A percentile compares a stretch with the other conserved stretches of the same genome.
Evolutionary conservation across 2,113 vertebrate genomes (phyloP).

Genomic region (Pachyramphus minor): DNA sequence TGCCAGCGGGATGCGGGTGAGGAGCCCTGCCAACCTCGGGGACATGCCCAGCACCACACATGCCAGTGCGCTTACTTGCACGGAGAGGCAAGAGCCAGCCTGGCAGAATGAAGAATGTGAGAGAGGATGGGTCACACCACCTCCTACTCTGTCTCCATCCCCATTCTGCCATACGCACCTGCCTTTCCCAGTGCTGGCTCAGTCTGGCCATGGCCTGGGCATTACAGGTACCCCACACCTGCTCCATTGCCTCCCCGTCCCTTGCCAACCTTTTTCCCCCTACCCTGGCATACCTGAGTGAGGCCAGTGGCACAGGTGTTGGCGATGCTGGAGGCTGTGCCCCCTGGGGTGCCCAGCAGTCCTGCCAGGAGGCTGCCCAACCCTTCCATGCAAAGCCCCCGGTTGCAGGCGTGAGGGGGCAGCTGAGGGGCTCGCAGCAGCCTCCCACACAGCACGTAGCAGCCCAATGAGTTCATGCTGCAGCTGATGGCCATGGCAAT

Average conservation of each 20-base stretch:
- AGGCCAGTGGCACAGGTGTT: slow-evolving; percentile 73
- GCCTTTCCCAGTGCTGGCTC: neutral
- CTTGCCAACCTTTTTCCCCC: neutral
- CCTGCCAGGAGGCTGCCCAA: slow-evolving; percentile 78
- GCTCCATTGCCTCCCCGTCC: neutral
- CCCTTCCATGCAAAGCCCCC: slow-evolving; percentile 79
- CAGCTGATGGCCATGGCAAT: slow-evolving; percentile 75
- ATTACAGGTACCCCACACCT: neutral
- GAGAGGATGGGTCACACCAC: neutral
- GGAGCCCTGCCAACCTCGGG: slow-evolving; percentile 69
- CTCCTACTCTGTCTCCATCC: rapidly evolving
- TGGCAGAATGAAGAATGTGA: neutral
- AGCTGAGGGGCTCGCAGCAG: slow-evolving; percentile 63
- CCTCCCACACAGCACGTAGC: slow-evolving; percentile 75
- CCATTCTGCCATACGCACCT: neutral
- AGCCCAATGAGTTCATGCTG: slow-evolving; percentile 77
- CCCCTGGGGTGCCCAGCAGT: slow-evolving; percentile 74
- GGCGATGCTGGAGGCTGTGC: slow-evolving; percentile 77
- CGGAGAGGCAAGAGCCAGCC: slow-evolving; percentile 70
- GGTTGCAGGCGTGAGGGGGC: slow-evolving; percentile 70
- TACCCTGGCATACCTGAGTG: slow-evolving; percentile 70
- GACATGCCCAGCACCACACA: slow-evolving; percentile 78
- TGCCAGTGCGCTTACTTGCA: slow-evolving; percentile 65
- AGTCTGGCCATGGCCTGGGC: neutral
- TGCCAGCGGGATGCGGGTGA: slow-evolving; percentile 74